A percentile compares a stretch with the other conserved stretches of the same genome.
Evolutionary conservation across 2,797 vertebrate genomes (phyloP).

Genomic region (Alauda arvensis): DNA sequence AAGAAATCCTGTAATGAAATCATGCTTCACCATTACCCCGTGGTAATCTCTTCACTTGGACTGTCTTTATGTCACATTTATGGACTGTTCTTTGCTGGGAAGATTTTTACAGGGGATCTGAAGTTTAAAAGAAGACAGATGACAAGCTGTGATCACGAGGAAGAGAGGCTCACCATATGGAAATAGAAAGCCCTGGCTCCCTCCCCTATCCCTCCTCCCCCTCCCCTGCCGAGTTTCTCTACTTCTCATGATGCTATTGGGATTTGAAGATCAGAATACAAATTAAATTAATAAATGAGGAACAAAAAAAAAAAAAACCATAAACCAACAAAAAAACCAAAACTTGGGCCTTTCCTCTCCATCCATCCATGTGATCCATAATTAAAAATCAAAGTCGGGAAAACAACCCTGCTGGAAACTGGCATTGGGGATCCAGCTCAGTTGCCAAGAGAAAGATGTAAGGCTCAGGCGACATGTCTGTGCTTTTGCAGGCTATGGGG

Average conservation of each 20-base stretch:
- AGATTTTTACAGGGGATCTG: constrained; percentile 59
- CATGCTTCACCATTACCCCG: not conserved
- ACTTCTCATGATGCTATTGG: constrained; percentile 52
- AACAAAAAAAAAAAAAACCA: not conserved
- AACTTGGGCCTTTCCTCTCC: not conserved
- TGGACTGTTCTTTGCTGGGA: constrained; percentile 51
- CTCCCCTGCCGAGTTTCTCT: constrained; percentile 53
- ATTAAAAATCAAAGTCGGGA: constrained; percentile 50
- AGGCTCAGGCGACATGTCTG: not conserved
- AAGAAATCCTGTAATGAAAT: not conserved
- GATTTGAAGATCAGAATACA: constrained; percentile 62
- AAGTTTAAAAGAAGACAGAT: constrained; percentile 67
- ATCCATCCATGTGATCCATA: constrained; percentile 20
- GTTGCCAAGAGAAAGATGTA: not conserved
- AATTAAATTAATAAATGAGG: constrained; percentile 57
- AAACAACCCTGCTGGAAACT: constrained; percentile 11
- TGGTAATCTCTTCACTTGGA: constrained; percentile 18
- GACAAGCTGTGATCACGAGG: constrained; percentile 55
- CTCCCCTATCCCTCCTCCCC: constrained; percentile 44
- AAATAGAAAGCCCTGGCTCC: constrained; percentile 58
- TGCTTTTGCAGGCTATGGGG: not conserved
- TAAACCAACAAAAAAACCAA: not conserved
- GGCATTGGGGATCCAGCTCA: constrained; percentile 1
- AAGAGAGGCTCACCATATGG: constrained; percentile 61
- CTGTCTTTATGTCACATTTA: constrained; percentile 51